A percentile compares a stretch with the other conserved stretches of the same genome.
phyloP scores from a whole-genome alignment of 2,888 invertebrate genomes.

The Terebella lapidaria region DNA sequence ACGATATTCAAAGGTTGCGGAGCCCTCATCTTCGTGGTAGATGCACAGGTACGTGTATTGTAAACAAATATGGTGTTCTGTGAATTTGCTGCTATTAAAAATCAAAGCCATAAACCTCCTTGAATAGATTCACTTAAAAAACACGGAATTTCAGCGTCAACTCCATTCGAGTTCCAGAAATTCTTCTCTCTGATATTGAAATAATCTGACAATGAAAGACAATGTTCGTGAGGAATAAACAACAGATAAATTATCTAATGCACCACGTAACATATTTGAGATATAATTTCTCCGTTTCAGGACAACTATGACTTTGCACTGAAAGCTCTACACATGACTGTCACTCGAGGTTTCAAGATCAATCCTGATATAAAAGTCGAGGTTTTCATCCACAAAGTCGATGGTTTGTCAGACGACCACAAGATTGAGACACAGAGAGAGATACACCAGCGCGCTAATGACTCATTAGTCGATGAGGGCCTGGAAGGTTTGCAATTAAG shows the following conservation, averaged over 20 bases:
- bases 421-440: constrained; percentile 99
- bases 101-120: too few relatives aligned
- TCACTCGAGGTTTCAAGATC: constrained; percentile 89
- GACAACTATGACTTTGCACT: constrained; percentile 97
- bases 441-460: constrained; percentile 93
- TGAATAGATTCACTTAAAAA: too few relatives aligned
- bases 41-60: constrained; percentile 66
- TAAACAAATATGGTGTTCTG: too few relatives aligned
- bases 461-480: constrained; percentile 86
- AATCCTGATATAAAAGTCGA: constrained; percentile 96
- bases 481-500: constrained; percentile 48
- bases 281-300: too few relatives aligned
- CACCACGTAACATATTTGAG: too few relatives aligned
- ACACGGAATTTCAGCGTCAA: too few relatives aligned
- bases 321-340: constrained; percentile 84
- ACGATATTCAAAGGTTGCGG: constrained; percentile 96
- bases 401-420: constrained; percentile 96
- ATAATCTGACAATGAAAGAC: too few relatives aligned
- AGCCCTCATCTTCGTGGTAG: constrained; percentile 96
- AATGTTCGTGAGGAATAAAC: too few relatives aligned
- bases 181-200: too few relatives aligned
- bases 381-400: constrained; percentile 96
- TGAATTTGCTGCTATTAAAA: too few relatives aligned
- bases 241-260: too few relatives aligned
- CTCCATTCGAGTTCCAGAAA: too few relatives aligned